A percentile compares a stretch with the other conserved stretches of the same genome.
These are phyloP conservation scores for Hapalemur alaotrensis DNA, from an alignment of 2,797 vertebrate genomes.

Conservation along the genomic window DNA sequence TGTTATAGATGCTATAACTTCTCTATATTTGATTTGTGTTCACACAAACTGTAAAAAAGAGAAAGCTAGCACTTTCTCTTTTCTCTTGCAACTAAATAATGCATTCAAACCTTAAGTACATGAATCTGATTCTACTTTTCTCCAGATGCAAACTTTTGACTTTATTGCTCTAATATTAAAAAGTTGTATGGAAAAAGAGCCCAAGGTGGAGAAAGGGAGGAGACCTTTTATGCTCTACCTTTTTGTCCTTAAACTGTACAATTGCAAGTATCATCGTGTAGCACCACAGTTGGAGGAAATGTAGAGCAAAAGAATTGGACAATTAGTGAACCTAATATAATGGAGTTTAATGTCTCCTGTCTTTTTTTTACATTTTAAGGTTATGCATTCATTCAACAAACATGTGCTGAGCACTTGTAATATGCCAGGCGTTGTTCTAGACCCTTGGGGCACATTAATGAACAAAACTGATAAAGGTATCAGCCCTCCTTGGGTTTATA, in stretches of 20 bases:
- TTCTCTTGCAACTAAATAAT: conserved; percentile 6
- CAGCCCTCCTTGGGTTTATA: neutral
- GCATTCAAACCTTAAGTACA: neutral
- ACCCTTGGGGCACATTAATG: neutral
- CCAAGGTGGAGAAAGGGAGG: neutral
- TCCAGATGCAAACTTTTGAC: neutral
- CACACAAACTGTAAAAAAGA: neutral
- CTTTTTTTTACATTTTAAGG: neutral
- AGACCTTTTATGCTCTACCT: neutral
- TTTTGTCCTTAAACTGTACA: neutral
- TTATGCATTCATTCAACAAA: neutral
- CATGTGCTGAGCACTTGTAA: neutral
- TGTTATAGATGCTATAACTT: neutral
- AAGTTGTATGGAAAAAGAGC: neutral
- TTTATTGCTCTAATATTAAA: neutral
- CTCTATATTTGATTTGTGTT: conserved; percentile 25
- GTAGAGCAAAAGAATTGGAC: neutral
- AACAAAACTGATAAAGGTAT: neutral
- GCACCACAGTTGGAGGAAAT: neutral
- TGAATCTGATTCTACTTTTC: neutral
- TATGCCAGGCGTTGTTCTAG: neutral
- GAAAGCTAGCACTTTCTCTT: neutral
- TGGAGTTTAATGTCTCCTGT: neutral
- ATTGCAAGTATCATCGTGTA: neutral
- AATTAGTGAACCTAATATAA: neutral